Evolutionary conservation across 2,888 invertebrate species (phyloP).

Genomic region (Cosmia trapezina): DNA sequence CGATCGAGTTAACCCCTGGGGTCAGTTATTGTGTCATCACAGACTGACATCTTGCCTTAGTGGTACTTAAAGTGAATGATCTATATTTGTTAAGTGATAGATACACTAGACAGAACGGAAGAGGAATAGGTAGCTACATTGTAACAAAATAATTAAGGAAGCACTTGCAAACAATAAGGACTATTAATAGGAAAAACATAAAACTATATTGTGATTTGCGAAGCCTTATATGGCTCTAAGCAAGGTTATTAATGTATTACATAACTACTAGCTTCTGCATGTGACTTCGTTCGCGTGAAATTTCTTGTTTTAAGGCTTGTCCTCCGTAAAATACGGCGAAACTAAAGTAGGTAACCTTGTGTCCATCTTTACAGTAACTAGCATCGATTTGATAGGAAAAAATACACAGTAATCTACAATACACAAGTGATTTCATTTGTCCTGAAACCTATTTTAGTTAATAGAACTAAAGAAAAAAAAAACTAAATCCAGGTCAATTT

Average conservation of each 20-base stretch:
- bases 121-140: no score
- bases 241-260: background rate
- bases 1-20: conserved; percentile 73
- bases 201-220: background rate
- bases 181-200: background rate
- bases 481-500: no score
- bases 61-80: conserved; percentile 47
- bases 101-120: no score
- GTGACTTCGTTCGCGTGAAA: background rate
- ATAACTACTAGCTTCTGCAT: background rate
- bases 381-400: no score
- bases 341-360: no score
- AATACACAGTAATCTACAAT: no score
- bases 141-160: background rate
- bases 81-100: background rate
- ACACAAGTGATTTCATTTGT: no score
- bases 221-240: background rate
- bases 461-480: no score
- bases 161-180: background rate
- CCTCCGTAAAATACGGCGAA: no score
- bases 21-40: conserved; percentile 84
- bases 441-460: no score
- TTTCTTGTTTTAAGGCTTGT: no score
- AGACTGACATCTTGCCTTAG: conserved; percentile 66
- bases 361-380: no score